Evolutionary conservation across 2,113 vertebrate species (phyloP).

Genomic region (Antechinus flavipes): DNA sequence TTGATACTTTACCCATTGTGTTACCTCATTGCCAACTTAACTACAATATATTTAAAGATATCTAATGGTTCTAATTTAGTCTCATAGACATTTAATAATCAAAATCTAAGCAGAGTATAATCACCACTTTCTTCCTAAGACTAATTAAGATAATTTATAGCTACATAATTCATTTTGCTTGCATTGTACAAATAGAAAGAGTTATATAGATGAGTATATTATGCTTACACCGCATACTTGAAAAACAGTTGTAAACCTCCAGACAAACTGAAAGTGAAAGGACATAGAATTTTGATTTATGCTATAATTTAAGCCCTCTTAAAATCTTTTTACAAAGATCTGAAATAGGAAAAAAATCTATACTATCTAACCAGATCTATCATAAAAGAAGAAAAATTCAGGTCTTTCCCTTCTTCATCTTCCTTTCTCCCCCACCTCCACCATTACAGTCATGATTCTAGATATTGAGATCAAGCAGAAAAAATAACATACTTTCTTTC

Average conservation of each 20-base stretch:
- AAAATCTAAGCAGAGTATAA: neutral
- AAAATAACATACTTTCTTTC: neutral
- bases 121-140: neutral
- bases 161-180: neutral
- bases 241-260: neutral
- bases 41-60: neutral
- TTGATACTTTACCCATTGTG: neutral
- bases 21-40: neutral
- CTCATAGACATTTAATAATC: neutral
- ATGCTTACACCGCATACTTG: neutral
- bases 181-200: neutral
- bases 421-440: neutral
- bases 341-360: neutral
- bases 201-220: neutral
- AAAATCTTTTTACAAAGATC: neutral
- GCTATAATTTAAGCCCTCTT: neutral
- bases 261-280: neutral
- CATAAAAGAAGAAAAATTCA: neutral
- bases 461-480: neutral
- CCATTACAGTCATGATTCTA: neutral
- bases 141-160: neutral
- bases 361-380: neutral
- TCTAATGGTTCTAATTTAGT: neutral
- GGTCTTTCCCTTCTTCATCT: neutral
- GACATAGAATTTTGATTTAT: neutral